Evolutionary conservation across 2,888 invertebrate genomes (phyloP), one percentile per base, ranked within the genome.

Genomic region (Mesorhabditis sp.): DNA sequence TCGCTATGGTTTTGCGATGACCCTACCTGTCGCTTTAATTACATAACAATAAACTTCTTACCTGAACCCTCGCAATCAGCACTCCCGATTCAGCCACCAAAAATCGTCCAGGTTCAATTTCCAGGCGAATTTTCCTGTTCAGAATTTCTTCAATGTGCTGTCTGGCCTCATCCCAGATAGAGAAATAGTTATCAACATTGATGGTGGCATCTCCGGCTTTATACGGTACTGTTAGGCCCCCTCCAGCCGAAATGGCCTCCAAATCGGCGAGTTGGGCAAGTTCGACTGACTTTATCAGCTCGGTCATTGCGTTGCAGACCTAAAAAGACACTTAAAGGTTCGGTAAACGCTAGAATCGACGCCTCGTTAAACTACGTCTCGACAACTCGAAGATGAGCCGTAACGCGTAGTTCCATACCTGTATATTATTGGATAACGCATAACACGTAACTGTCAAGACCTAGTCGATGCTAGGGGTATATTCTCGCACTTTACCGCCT

Each of bases 121-220:
- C 58, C n/a, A 50, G n/a, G 7, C n/a, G 58, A 50, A 50, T 50
- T 50, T 50, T 50, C 58, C n/a, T 50, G 58, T 50, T 50, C n/a
- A 50, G 58, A 13, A 50, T n/a, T 50, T 50, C n/a, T n/a, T 50
- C 58, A n/a, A 50, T n/a, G 58, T 13, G 58, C n/a, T 50, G 7
- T n/a, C n/a, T 50, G 10, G n/a, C n/a, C 58, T 50, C 58, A 50
- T 50, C 58, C 58, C 58, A 50, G 7, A 13, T 10, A 50, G 58
- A 50, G 58, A 50, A 50, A 50, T 50, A 50, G 7, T 50, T 10
- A 13, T 50, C 10, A 50, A 50, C n/a, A n/a, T 50, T n/a, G 10
- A 50, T 50, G 7, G 7, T n/a, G 58, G 58, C 10, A 13, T 50
- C 58, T 13, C n/a, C 58, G 10, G 7, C n/a, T 50, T 50, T n/a